Percentiles rank a stretch among this genome's conserved stretches.
These are phyloP conservation scores for Lepeophtheirus salmonis DNA, from an alignment of 1,140 invertebrate genomes.

Conservation along the genomic window DNA sequence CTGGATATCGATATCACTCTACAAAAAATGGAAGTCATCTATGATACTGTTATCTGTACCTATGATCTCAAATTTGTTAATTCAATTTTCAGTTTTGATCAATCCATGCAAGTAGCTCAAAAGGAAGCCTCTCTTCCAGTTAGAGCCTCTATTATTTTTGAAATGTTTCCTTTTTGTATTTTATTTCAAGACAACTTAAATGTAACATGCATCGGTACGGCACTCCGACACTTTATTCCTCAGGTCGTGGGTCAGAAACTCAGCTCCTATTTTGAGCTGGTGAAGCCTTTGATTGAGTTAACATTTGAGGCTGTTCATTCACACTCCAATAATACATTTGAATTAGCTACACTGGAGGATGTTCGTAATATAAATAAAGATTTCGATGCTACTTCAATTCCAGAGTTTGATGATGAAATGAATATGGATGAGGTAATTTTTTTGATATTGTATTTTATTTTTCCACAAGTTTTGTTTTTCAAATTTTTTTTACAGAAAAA, in stretches of 20 bases:
- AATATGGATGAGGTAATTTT: conserved; percentile 18
- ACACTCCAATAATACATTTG: conserved; percentile 86
- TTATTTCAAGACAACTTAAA: conserved; percentile 48
- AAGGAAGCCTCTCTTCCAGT: conserved; percentile 70
- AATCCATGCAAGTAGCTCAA: conserved; percentile 46
- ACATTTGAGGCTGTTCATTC: conserved; percentile 73
- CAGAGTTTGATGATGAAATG: conserved; percentile 15
- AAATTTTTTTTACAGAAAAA: too few relatives aligned
- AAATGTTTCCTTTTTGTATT: conserved; percentile 88
- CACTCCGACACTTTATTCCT: conserved; percentile 70
- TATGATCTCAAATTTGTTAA: conserved; percentile 89
- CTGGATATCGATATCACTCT: conserved; percentile 80
- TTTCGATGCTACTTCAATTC: not conserved
- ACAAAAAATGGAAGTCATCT: conserved; percentile 56
- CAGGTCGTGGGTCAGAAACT: conserved; percentile 66
- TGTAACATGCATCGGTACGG: conserved; percentile 70
- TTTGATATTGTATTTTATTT: too few relatives aligned
- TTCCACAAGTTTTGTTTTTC: too few relatives aligned
- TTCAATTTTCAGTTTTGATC: conserved; percentile 36
- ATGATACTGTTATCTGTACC: conserved; percentile 78
- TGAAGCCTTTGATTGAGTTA: conserved; percentile 74
- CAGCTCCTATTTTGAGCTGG: conserved; percentile 71
- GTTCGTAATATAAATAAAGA: conserved; percentile 28
- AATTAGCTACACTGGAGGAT: conserved; percentile 65
- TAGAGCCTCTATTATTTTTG: conserved; percentile 69